phyloP scores from a whole-genome alignment of 1,140 invertebrate genomes.

The Drosophila pseudoobscura region DNA sequence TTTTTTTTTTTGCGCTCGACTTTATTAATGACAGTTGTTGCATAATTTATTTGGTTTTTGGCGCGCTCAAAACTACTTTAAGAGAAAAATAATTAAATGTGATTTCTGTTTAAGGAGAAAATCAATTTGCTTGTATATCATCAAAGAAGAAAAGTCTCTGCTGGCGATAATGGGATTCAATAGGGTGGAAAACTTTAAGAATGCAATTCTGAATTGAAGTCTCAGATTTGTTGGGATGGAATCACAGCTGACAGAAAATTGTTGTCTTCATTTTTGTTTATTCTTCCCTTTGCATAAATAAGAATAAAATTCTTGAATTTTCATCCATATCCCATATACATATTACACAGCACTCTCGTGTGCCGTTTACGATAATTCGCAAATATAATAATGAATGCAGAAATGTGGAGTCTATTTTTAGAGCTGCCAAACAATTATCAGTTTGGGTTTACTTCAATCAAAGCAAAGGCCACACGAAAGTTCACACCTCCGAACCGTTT shows the following conservation, averaged over 20 bases:
- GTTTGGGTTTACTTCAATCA: slow-evolving; percentile 30
- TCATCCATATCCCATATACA: too few species aligned
- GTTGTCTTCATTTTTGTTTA: too few species aligned
- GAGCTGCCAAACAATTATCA: slow-evolving; percentile 23
- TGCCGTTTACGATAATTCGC: too few species aligned
- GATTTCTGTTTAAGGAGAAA: slow-evolving; percentile 47
- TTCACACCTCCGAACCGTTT: slow-evolving; percentile 60
- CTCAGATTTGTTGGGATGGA: too few species aligned
- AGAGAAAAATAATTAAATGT: slow-evolving; percentile 68
- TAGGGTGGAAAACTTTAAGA: background rate
- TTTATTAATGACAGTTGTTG: slow-evolving; percentile 80
- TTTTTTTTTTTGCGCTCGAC: slow-evolving; percentile 62
- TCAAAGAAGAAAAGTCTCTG: slow-evolving; percentile 23
- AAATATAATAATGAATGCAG: too few species aligned
- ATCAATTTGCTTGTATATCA: slow-evolving; percentile 45
- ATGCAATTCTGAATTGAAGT: background rate
- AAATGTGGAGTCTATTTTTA: background rate
- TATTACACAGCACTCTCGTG: too few species aligned
- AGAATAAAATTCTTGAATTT: too few species aligned
- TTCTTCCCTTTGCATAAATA: too few species aligned
- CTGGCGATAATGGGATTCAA: slow-evolving; percentile 23
- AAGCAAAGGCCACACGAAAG: slow-evolving; percentile 58
- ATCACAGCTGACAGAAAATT: too few species aligned
- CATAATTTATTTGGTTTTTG: slow-evolving; percentile 80
- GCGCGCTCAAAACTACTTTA: slow-evolving; percentile 50